Evolutionary conservation across 1,140 invertebrate species (phyloP), one percentile per base, ranked within the genome.

Genomic region (Bombus waltoni): DNA sequence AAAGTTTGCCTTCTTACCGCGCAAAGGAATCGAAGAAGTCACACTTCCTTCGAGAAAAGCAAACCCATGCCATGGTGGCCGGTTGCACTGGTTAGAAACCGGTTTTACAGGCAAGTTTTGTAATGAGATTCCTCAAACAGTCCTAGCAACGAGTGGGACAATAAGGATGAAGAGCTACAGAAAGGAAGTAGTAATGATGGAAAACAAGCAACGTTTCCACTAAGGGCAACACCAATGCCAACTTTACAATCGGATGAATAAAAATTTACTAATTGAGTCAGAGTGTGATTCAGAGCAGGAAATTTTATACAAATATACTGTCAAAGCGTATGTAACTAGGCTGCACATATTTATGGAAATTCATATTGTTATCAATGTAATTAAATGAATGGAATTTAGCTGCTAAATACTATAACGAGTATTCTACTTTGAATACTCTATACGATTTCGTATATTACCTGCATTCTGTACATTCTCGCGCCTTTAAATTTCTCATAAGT

Each of bases 41-140:
- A 57, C 47, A 68, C 66, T 44, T 72, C 62, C 76, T 79, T 87
- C 40, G 13, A 80, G 75, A 62, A 77, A 82, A 66, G 53, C 42
- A 74, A 68, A 74, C 65, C 83, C 44, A 74, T 88, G 77, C 80
- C 75, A 83, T 86, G 59, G 85, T 82, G 81, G 86, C 77, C 77
- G 81, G 83, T 90, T 90, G 91, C 81, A 89, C 85, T 88, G 82
- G 77, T 89, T 90, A 84, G 75, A 91, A 93, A 93, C 89, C 91
- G 91, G 91, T 93, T 92, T 88, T 88, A 77, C 87, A 80, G 81
- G 88, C 88, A 91, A 92, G 89, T 91, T 92, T 92, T 92, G 88
- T 92, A 92, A 92, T 91, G 88, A 92, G 88, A 92, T 92, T 89
- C 88, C 87, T 92, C 83, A 92, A 92, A 89, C 87, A 65, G 70